These are phyloP conservation scores for Harlomillsia oculata DNA, from an alignment of 1,140 invertebrate species.

Conservation along the genomic window DNA sequence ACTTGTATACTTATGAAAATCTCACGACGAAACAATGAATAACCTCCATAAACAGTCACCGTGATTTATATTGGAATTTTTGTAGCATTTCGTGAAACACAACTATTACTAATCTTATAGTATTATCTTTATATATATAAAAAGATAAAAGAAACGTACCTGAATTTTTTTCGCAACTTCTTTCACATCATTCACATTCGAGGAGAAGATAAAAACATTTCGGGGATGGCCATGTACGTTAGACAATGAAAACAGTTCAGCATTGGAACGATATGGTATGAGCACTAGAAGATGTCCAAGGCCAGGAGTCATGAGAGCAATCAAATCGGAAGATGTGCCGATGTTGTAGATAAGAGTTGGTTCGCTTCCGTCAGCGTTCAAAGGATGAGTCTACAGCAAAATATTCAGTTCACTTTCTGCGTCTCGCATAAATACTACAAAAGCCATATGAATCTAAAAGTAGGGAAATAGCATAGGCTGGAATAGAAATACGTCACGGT, in stretches of 20 bases:
- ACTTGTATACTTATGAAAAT: no score
- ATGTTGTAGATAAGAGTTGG: slow-evolving; percentile 25
- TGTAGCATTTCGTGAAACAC: no score
- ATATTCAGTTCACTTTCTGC: no score
- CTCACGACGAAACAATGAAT: no score
- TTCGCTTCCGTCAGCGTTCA: neutral
- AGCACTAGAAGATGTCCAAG: slow-evolving; percentile 17
- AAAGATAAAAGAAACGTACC: neutral
- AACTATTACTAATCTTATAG: no score
- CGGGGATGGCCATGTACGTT: slow-evolving; percentile 23
- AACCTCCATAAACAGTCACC: no score
- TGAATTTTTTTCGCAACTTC: slow-evolving; percentile 4
- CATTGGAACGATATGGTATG: slow-evolving; percentile 17
- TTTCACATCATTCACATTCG: slow-evolving; percentile 1
- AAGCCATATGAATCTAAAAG: neutral
- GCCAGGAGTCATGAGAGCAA: neutral
- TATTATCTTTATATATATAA: no score
- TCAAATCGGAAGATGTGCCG: slow-evolving; percentile 22
- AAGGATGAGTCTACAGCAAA: no score
- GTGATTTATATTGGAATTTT: no score
- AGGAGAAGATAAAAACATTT: slow-evolving; percentile 13
- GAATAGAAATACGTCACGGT: neutral
- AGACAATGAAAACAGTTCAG: slow-evolving; percentile 18
- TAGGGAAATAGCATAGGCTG: no score
- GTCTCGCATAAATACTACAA: no score